These are phyloP conservation scores for Etheostoma spectabile DNA, from an alignment of 2,113 vertebrate genomes.

Conservation along the genomic window DNA sequence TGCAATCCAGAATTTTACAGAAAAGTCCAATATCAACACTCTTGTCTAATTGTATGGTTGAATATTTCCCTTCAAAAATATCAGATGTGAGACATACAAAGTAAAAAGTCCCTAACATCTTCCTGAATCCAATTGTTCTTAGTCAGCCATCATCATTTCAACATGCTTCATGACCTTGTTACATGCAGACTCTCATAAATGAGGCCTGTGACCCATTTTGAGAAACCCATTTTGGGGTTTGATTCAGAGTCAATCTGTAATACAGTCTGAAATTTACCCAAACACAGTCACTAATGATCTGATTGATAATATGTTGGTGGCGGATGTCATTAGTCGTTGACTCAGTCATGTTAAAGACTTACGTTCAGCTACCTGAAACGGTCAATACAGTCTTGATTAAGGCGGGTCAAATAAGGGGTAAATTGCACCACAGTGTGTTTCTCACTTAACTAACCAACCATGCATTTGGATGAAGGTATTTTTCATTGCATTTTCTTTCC, in stretches of 20 bases:
- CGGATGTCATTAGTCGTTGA: slow-evolving; percentile 56
- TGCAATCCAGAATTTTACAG: background rate
- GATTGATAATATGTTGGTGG: slow-evolving; percentile 27
- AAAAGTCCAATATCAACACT: background rate
- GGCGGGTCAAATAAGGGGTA: slow-evolving; percentile 27
- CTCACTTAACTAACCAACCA: slow-evolving; percentile 53
- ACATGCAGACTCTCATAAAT: slow-evolving; percentile 22
- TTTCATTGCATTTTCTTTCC: slow-evolving; percentile 44
- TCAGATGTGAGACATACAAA: background rate
- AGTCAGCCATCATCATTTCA: slow-evolving; percentile 6
- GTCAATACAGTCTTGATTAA: slow-evolving; percentile 52
- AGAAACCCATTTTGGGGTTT: slow-evolving; percentile 11
- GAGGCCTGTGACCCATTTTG: slow-evolving; percentile 48
- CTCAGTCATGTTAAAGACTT: slow-evolving; percentile 24
- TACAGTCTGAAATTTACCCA: slow-evolving; percentile 15
- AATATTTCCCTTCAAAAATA: background rate
- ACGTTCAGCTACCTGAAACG: slow-evolving; percentile 4
- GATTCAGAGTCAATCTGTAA: slow-evolving; percentile 40
- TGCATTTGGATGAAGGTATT: slow-evolving; percentile 42
- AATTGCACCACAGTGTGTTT: slow-evolving; percentile 46
- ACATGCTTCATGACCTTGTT: slow-evolving; percentile 5
- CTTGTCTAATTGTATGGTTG: background rate
- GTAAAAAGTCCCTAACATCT: background rate
- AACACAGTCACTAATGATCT: slow-evolving; percentile 31
- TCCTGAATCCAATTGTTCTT: background rate